phyloP scores from a whole-genome alignment of 2,113 vertebrate species.

The Leiothrix lutea region DNA sequence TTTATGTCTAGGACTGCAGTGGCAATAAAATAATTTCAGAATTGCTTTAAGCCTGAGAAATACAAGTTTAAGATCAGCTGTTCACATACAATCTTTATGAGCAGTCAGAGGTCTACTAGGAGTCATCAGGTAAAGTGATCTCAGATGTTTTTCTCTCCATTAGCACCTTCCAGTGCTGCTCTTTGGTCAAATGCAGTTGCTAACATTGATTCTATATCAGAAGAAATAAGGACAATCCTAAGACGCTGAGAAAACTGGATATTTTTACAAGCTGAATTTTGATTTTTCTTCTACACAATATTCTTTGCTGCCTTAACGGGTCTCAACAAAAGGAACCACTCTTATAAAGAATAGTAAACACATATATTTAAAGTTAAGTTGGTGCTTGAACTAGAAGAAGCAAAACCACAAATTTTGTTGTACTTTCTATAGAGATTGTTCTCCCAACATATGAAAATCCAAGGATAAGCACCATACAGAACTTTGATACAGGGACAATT shows the following conservation, averaged over 20 bases:
- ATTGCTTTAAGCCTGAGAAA: not conserved
- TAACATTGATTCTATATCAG: not conserved
- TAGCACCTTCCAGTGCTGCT: not conserved
- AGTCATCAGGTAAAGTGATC: not conserved
- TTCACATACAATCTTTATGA: not conserved
- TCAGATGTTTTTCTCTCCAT: not conserved
- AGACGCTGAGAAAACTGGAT: not conserved
- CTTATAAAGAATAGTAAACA: not conserved
- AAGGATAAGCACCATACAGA: not conserved
- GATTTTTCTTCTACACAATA: not conserved
- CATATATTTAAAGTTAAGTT: not conserved
- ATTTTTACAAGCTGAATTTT: not conserved
- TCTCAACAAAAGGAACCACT: not conserved
- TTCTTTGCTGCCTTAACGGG: not conserved
- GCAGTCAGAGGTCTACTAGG: not conserved
- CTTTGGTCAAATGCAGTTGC: not conserved
- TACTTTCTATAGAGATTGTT: not conserved
- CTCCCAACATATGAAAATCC: not conserved
- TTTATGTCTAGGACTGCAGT: not conserved
- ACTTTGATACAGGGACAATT: not conserved
- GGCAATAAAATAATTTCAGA: constrained; percentile 22
- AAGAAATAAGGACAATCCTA: not conserved
- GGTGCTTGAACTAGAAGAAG: not conserved
- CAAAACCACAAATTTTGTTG: not conserved
- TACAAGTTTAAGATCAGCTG: not conserved